A percentile compares a stretch with the other conserved stretches of the same genome.
Evolutionary conservation across 2,888 invertebrate genomes (phyloP).

Genomic region (Ariolimax columbianus): DNA sequence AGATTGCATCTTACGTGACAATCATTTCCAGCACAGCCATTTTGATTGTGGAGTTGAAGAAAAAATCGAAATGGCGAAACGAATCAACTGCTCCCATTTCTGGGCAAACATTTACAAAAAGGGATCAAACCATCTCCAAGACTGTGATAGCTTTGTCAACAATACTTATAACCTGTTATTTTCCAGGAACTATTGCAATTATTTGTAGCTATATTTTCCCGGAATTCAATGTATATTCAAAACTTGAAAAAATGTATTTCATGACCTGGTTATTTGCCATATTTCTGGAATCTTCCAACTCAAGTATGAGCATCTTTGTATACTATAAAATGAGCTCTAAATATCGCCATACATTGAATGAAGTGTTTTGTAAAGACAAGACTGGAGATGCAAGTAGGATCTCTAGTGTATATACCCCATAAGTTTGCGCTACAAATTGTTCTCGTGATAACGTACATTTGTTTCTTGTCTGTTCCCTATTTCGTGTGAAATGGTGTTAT

Average conservation of each 20-base stretch:
- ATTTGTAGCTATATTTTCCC: not conserved
- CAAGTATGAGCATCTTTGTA: not conserved
- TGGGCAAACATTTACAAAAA: not conserved
- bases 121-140: not conserved
- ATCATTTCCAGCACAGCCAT: not conserved
- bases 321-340: conserved; percentile 5
- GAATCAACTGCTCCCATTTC: no score
- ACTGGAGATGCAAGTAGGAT: not conserved
- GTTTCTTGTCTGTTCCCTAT: no score
- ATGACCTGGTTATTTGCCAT: not conserved
- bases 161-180: not conserved
- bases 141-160: not conserved
- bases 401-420: no score
- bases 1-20: not conserved
- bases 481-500: no score
- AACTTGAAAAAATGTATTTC: not conserved
- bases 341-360: not conserved
- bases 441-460: no score
- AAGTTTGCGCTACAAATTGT: no score
- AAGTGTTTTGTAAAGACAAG: not conserved
- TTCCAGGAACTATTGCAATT: not conserved
- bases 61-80: not conserved
- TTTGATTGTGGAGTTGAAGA: not conserved
- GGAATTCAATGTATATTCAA: not conserved
- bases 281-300: not conserved